Conservation (phyloP, 64 coral and sea anemone species). For the Dendronephthya gigantea region DNA sequence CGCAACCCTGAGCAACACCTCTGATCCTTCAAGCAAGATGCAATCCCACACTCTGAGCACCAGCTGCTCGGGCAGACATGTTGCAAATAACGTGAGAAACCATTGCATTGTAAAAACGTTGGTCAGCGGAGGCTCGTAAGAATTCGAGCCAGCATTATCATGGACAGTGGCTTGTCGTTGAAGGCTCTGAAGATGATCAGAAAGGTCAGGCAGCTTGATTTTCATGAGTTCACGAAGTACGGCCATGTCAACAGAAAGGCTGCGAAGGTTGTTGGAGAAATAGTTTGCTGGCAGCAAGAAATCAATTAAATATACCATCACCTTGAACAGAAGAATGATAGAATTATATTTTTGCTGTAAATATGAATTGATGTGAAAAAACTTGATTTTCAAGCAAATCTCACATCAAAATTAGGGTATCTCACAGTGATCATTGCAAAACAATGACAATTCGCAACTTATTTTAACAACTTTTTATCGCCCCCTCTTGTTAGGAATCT, state of each 20-base stretch:
- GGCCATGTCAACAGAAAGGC: slow-evolving; percentile 91
- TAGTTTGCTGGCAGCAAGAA: slow-evolving; percentile 85
- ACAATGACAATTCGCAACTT: too few species aligned
- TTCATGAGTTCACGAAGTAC: slow-evolving; percentile 83
- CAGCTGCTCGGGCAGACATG: slow-evolving; percentile 79
- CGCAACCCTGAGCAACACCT: slow-evolving; percentile 77
- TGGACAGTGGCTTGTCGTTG: slow-evolving; percentile 73
- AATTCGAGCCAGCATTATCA: slow-evolving; percentile 43
- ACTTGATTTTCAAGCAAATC: background rate
- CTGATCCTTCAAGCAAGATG: slow-evolving; percentile 85
- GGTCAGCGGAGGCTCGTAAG: slow-evolving; percentile 85
- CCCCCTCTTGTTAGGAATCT: too few species aligned
- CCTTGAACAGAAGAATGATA: slow-evolving; percentile 30
- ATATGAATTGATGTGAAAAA: background rate
- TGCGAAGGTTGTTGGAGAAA: slow-evolving; percentile 93
- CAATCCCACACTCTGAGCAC: slow-evolving; percentile 96
- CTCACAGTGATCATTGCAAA: too few species aligned
- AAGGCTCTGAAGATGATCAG: slow-evolving; percentile 63
- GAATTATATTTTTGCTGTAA: background rate
- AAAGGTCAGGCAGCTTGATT: slow-evolving; percentile 57
- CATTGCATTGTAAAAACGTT: slow-evolving; percentile 99
- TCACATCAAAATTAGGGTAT: background rate
- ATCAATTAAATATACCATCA: slow-evolving; percentile 96
- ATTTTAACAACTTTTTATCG: too few species aligned
- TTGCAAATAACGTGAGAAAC: slow-evolving; percentile 93